Conservation (phyloP, 2,888 invertebrate genomes). For the Synergus japonicus region DNA sequence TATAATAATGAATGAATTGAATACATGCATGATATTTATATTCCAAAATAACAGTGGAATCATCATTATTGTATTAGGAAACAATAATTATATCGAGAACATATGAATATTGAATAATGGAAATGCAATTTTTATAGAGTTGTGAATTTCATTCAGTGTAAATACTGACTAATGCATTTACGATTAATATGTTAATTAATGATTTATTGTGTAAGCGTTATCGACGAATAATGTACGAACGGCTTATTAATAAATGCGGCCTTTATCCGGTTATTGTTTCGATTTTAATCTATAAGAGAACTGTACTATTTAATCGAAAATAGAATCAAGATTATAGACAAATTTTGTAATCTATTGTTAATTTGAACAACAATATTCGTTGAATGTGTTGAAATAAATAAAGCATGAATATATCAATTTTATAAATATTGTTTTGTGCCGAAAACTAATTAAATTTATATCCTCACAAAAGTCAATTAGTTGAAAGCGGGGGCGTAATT, state of each 20-base stretch:
- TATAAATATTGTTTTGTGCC: too few relatives aligned
- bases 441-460: background rate
- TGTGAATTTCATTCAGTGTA: background rate
- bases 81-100: background rate
- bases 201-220: background rate
- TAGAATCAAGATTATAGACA: background rate
- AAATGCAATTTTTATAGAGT: background rate
- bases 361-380: too few relatives aligned
- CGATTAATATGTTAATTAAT: background rate
- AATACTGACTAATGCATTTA: background rate
- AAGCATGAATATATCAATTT: too few relatives aligned
- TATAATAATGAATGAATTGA: background rate
- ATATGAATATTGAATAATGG: background rate
- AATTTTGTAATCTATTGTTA: too few relatives aligned
- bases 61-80: background rate
- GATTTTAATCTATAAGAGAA: background rate
- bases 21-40: background rate
- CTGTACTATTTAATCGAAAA: background rate
- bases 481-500: background rate
- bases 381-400: too few relatives aligned
- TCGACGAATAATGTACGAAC: background rate
- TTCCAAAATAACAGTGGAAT: background rate
- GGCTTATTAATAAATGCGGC: background rate
- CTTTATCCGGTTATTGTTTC: slow-evolving; percentile 28
- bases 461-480: background rate